Conservation (phyloP, 1,140 invertebrate genomes). For the Drosophila virilis region DNA sequence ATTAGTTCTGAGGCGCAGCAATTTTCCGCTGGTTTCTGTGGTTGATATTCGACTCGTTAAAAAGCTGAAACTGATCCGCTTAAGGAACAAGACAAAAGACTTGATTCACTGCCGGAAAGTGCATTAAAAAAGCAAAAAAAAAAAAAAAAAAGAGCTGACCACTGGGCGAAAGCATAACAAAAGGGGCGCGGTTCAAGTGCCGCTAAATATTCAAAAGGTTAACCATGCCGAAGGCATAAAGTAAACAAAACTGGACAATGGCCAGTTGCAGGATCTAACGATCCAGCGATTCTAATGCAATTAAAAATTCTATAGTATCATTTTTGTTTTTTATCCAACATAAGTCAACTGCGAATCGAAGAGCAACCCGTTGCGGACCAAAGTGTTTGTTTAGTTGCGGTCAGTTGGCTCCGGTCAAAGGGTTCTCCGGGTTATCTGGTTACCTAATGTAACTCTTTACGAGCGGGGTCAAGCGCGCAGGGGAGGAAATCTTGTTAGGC, state of each 20-base stretch:
- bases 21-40: constrained; percentile 6
- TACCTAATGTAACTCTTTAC: constrained; percentile 34
- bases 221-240: constrained; percentile 59
- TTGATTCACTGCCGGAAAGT: constrained; percentile 54
- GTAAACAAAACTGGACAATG: constrained; percentile 59
- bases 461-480: constrained; percentile 55
- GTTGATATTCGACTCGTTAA: background rate
- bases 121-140: constrained; percentile 69
- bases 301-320: constrained; percentile 45
- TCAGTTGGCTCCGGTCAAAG: constrained; percentile 66
- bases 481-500: constrained; percentile 63
- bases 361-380: constrained; percentile 28
- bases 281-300: constrained; percentile 66
- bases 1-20: constrained; percentile 6
- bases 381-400: constrained; percentile 79
- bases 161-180: constrained; percentile 21
- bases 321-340: constrained; percentile 25
- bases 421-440: constrained; percentile 8
- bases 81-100: constrained; percentile 38
- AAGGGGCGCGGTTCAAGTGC: constrained; percentile 30
- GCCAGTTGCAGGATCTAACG: constrained; percentile 25
- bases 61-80: constrained; percentile 68
- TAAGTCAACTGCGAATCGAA: constrained; percentile 76
- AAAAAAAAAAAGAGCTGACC: no score
- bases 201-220: constrained; percentile 73